phyloP scores from a whole-genome alignment of 2,797 vertebrate genomes.

The Pipistrellus pipistrellus region DNA sequence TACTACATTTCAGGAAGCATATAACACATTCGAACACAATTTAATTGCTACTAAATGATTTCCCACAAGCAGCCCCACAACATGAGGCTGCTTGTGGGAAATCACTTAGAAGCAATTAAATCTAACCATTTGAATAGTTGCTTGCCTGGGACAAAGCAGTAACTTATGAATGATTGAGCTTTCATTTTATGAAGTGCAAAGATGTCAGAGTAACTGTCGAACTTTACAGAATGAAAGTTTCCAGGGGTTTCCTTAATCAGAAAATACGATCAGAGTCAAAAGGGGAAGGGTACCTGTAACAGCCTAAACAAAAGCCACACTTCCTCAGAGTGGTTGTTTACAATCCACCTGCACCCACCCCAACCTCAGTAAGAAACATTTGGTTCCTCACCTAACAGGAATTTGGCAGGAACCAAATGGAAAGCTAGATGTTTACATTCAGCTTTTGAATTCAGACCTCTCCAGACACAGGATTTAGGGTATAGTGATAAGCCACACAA shows the following conservation, averaged over 20 bases:
- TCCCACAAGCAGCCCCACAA: not conserved
- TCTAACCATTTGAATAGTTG: not conserved
- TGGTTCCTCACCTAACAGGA: slow-evolving; percentile 7
- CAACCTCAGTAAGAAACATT: not conserved
- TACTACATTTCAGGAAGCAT: not conserved
- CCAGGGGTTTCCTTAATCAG: not conserved
- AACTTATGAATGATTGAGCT: not conserved
- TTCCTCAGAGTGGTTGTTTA: not conserved
- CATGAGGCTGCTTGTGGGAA: not conserved
- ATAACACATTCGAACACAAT: not conserved
- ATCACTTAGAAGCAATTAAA: not conserved
- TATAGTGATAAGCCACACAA: not conserved
- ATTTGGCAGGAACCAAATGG: not conserved
- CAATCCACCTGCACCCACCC: not conserved
- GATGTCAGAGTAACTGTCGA: not conserved
- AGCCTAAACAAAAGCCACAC: not conserved
- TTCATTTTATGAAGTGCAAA: not conserved
- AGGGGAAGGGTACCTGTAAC: not conserved
- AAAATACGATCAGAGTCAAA: not conserved
- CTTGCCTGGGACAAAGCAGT: not conserved
- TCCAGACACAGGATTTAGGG: not conserved
- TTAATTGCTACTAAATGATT: no score
- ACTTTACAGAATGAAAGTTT: not conserved
- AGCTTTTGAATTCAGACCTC: not conserved
- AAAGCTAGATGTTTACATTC: not conserved